Percentiles rank a stretch among this genome's conserved stretches.
These are phyloP conservation scores for Trochalopteron elliotii DNA, from an alignment of 2,113 vertebrate species.

Conservation along the genomic window DNA sequence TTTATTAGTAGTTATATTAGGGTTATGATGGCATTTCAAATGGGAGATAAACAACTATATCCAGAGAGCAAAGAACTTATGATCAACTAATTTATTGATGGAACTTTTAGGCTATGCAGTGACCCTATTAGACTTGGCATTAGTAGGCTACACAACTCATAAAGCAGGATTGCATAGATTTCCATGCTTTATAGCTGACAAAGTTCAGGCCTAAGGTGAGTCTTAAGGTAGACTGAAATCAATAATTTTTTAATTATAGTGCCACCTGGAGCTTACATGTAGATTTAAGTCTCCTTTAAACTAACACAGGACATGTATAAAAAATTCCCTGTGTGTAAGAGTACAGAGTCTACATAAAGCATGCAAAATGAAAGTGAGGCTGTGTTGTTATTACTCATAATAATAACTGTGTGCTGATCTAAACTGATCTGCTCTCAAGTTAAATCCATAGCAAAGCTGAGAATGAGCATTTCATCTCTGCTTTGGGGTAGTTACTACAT, in stretches of 20 bases:
- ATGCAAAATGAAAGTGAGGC: neutral
- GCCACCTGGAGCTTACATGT: fast-evolving
- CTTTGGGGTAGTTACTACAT: neutral
- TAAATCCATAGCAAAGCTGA: neutral
- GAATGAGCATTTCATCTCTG: neutral
- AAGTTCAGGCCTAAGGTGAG: neutral
- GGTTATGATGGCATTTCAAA: neutral
- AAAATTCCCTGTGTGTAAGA: neutral
- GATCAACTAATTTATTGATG: neutral
- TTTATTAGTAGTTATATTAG: neutral
- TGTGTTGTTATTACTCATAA: neutral
- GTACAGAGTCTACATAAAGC: neutral
- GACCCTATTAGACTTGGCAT: neutral
- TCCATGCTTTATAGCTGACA: neutral
- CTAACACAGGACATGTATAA: neutral
- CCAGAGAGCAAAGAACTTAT: neutral
- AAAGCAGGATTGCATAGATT: neutral
- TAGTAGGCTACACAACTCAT: neutral
- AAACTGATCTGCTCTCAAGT: neutral
- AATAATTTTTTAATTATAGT: neutral
- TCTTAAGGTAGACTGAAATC: neutral
- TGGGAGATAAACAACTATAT: neutral
- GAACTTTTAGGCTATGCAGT: neutral
- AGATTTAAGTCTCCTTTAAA: neutral
- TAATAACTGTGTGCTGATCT: neutral